Evolutionary conservation across 2,797 vertebrate genomes (phyloP).

Genomic region (Premnoplex brunnescens): DNA sequence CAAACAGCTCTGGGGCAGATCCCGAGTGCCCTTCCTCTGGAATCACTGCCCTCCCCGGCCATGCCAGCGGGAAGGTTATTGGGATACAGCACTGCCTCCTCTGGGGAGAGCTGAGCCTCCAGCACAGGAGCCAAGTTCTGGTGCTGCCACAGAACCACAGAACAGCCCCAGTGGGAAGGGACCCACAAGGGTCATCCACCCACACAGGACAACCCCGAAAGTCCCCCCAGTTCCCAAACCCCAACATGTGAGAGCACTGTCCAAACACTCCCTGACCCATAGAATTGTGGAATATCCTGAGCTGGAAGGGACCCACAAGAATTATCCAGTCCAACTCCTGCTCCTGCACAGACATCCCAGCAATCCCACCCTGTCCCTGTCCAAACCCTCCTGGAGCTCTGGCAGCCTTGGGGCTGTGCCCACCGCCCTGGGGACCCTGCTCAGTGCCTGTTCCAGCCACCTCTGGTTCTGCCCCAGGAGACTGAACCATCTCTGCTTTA

Average conservation of each 20-base stretch:
- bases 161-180: not conserved
- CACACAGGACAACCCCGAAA: not conserved
- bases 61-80: not conserved
- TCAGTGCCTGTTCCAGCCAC: not conserved
- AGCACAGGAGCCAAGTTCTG: not conserved
- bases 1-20: not conserved
- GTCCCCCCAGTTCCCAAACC: too few species aligned
- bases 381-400: not conserved
- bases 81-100: not conserved
- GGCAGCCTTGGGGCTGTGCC: not conserved
- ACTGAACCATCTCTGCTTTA: not conserved
- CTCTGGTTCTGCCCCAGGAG: not conserved
- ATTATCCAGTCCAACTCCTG: not conserved
- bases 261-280: too few species aligned
- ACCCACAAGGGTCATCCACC: not conserved
- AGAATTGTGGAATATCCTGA: not conserved
- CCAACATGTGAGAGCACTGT: too few species aligned
- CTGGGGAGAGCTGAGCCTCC: not conserved
- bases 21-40: fast-evolving
- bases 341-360: not conserved
- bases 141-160: not conserved
- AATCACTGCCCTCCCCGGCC: not conserved
- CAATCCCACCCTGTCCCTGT: not conserved
- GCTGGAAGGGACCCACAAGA: not conserved
- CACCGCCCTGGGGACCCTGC: not conserved